Base-by-base conservation (phyloP, 2,888 invertebrate genomes). In the Furcula furcula region DNA sequence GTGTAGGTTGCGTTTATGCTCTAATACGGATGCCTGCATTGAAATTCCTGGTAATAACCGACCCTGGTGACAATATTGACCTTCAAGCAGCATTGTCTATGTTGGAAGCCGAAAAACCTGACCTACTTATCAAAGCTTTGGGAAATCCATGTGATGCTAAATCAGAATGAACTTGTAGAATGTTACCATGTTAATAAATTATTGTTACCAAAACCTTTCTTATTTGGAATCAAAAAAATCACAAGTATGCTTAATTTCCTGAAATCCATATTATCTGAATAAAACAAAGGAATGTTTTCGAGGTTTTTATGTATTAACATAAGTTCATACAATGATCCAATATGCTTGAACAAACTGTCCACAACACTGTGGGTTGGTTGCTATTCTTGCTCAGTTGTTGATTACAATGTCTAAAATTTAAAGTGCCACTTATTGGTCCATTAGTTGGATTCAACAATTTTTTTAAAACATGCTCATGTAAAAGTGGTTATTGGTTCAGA, bases 1-100 rank as follows among this genome's bases (percentile, higher is more conserved):
- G 95, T 6, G 90, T 93, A 25, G 91, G 92, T 46, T 94, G 95
- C 13, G 65, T 98, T 3, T 87, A 92, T 40, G 92, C 93, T 22
- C 60, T 97, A 4, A 93, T 93, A 42, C 93, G 91, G 64, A 89
- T 95, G 78, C 73, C 75, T 5, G 82, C 91, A 4, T 83, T 97
- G 0, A 93, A 93, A 71, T 89, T 90, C n/a, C 70, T 97, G 13
- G 78, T 92, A 20, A 55, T 91, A 2, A 83, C 87, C 4, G 89
- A 91, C 43, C 89, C 91, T 46, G 69, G 91, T 1, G 90, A 92
- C 31, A 76, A 91, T 36, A 38, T 88, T 1, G 82, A 90, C 34
- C 81, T 93, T 46, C 94, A 95, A 73, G 77, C 94, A 36, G 90
- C 92, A 1, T 90, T 93, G 52, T 89, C 94, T 0, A 78, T 94